phyloP scores from a whole-genome alignment of 2,888 invertebrate genomes.

The Candidula unifasciata region DNA sequence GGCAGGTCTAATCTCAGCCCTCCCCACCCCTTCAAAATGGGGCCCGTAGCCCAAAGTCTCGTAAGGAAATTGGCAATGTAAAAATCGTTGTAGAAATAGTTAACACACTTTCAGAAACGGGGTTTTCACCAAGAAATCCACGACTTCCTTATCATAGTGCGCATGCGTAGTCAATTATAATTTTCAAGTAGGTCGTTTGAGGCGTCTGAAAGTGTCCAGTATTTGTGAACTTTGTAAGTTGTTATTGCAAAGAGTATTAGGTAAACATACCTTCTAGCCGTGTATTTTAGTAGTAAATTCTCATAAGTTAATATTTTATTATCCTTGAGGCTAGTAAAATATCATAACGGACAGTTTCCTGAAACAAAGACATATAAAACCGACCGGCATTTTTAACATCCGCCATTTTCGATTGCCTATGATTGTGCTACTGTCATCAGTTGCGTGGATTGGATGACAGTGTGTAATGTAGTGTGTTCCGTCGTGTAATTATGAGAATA shows the following conservation, averaged over 20 bases:
- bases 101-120: background rate
- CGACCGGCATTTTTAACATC: conserved; percentile 18
- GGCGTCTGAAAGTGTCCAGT: conserved; percentile 12
- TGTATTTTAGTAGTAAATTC: background rate
- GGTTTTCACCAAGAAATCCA: conserved; percentile 3
- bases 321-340: background rate
- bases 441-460: background rate
- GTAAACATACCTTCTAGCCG: background rate
- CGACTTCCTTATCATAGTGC: background rate
- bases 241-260: background rate
- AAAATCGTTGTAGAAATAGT: too few species aligned
- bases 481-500: too few species aligned
- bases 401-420: conserved; percentile 6
- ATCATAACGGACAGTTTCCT: too few species aligned
- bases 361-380: background rate
- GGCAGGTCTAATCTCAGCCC: too few species aligned
- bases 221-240: background rate
- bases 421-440: background rate
- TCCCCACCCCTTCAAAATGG: too few species aligned
- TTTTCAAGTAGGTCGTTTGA: conserved; percentile 37
- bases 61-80: too few species aligned
- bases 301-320: background rate
- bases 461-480: too few species aligned
- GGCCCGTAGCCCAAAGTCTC: too few species aligned
- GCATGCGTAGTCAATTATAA: conserved; percentile 39